Evolutionary conservation across 2,797 vertebrate genomes (phyloP), one percentile per base, ranked within the genome.

Genomic region (Diplodus sargus): DNA sequence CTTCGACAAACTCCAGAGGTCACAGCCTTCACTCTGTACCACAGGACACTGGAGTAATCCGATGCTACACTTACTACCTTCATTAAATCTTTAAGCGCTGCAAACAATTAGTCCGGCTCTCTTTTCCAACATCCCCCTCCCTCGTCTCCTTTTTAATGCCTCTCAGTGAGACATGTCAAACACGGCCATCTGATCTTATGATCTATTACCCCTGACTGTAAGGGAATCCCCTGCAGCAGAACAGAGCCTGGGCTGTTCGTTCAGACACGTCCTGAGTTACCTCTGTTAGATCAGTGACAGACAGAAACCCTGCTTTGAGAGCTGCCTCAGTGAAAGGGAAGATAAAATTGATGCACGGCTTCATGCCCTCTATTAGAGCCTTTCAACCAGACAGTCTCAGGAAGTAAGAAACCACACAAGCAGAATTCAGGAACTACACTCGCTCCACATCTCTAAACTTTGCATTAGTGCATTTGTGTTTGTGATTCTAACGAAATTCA

Each of bases 11-110:
- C 30, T 60, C 30, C 42, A 68, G 9, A 85, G 74, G 30, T 76
- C 75, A 48, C 42, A 73, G 22, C 49, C 43, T 39, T 57, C 57
- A n/a, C 34, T 74, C 22, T 56, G 16, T 28, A 22, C 60, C 22
- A 12, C 57, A 62, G 51, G 43, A 53, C 64, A 18, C 67, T 28
- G 2, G 25, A 42, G 83, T 85, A 90, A 93, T 81, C 75, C 11
- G 61, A 93, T 42, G 54, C 82, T 34, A 52, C 78, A 64, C 68
- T 83, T 70, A 73, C 76, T 81, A 71, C 81, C 83, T 77, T 91
- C 91, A 94, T 95, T 91, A 92, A 94, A 91, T 87, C 86, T 92
- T 93, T 74, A 91, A 86, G 82, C 61, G 11, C 86, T 68, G 74
- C 52, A 72, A 87, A 91, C 88, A 90, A 88, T 93, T 90, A 91